These are phyloP conservation scores for Eonycteris spelaea DNA, from an alignment of 2,113 vertebrate species.

Conservation along the genomic window DNA sequence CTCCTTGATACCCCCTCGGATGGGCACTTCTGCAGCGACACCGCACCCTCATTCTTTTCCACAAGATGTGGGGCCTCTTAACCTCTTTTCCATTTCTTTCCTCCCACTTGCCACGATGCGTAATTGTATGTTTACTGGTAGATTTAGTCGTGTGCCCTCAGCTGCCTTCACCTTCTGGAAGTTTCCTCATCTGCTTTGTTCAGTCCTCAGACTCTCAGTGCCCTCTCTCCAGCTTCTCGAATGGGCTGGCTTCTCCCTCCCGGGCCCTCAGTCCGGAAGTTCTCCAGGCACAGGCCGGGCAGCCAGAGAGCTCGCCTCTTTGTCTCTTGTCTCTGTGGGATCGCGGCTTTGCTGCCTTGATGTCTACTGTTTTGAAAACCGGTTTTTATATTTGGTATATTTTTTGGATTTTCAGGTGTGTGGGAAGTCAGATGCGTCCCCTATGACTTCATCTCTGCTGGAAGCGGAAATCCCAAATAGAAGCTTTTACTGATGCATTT, in stretches of 20 bases:
- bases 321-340: background rate
- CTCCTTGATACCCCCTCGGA: rapidly evolving
- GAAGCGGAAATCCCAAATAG: background rate
- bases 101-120: no score
- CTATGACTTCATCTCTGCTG: background rate
- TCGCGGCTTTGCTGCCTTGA: background rate
- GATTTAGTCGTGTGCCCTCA: background rate
- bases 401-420: background rate
- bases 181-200: background rate
- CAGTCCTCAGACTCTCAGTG: background rate
- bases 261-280: no score
- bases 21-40: rapidly evolving
- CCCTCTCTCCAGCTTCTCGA: background rate
- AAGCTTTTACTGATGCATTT: background rate
- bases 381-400: background rate
- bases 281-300: background rate
- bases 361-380: background rate
- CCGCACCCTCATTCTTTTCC: background rate
- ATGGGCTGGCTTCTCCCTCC: background rate
- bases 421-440: no score
- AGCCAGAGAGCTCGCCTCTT: background rate
- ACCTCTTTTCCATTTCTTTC: background rate
- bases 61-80: background rate
- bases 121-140: no score
- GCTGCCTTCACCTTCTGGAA: background rate